Evolutionary conservation across 2,888 invertebrate species (phyloP).

Genomic region (Oasisia sp.): DNA sequence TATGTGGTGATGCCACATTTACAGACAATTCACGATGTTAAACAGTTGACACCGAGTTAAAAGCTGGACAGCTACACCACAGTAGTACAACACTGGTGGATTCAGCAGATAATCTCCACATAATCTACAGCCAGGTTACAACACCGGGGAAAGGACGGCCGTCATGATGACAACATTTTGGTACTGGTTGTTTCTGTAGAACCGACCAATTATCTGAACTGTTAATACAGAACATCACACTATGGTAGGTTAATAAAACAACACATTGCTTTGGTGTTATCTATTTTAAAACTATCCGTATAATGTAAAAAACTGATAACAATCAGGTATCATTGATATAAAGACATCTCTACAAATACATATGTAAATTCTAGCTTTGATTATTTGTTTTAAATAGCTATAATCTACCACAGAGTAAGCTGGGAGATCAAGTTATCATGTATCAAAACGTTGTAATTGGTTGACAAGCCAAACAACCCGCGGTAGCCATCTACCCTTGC

Average conservation of each 20-base stretch:
- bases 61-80: background rate
- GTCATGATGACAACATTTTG: background rate
- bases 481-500: background rate
- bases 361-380: background rate
- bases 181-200: background rate
- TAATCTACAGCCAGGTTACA: background rate
- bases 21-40: background rate
- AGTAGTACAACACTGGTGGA: background rate
- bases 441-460: background rate
- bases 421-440: background rate
- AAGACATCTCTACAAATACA: background rate
- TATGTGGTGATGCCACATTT: background rate
- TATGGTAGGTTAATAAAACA: background rate
- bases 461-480: background rate
- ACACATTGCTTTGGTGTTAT: background rate
- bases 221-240: background rate
- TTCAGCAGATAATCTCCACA: slow-evolving; percentile 10
- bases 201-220: background rate
- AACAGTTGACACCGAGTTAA: background rate
- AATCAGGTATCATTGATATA: background rate
- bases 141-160: background rate
- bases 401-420: background rate
- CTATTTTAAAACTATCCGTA: slow-evolving; percentile 17
- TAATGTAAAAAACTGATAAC: background rate
- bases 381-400: background rate